Conservation (phyloP, 2,797 vertebrate genomes). For the Gephyroberyx darwinii region DNA sequence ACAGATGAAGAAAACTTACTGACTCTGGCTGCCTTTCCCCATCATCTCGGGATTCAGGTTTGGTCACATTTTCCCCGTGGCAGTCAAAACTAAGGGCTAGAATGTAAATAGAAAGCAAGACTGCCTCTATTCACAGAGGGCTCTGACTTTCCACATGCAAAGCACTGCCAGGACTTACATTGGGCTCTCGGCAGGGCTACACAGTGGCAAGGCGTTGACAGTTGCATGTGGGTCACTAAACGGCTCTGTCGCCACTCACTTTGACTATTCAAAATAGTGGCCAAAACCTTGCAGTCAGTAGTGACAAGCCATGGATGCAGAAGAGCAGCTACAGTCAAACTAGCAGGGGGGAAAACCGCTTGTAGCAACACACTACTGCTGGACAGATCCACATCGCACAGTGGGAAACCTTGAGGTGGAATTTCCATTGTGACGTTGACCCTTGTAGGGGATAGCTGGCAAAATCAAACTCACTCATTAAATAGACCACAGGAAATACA, state of each 20-base stretch:
- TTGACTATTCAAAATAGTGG: constrained; percentile 80
- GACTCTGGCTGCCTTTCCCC: constrained; percentile 12
- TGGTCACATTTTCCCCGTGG: constrained; percentile 61
- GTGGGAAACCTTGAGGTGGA: not conserved
- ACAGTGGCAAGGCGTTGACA: constrained; percentile 46
- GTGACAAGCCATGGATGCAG: constrained; percentile 30
- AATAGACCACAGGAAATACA: constrained; percentile 12
- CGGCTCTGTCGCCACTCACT: constrained; percentile 48
- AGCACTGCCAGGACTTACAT: constrained; percentile 45
- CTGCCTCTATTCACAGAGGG: constrained; percentile 60
- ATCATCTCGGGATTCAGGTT: constrained; percentile 67
- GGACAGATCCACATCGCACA: constrained; percentile 7
- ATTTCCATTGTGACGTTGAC: constrained; percentile 21
- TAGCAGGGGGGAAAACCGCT: not conserved
- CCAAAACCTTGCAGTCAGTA: constrained; percentile 21
- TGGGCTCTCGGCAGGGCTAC: constrained; percentile 42
- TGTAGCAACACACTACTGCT: not conserved
- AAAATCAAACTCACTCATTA: not conserved
- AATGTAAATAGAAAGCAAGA: constrained; percentile 61
- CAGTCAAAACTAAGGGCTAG: constrained; percentile 56
- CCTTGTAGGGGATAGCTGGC: not conserved
- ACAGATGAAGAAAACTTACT: constrained; percentile 53
- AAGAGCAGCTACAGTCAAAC: constrained; percentile 55
- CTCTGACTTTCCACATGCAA: constrained; percentile 65
- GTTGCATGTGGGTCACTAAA: constrained; percentile 54